These are phyloP conservation scores for Hirundichthys speculiger DNA, from an alignment of 2,113 vertebrate genomes.

Conservation along the genomic window DNA sequence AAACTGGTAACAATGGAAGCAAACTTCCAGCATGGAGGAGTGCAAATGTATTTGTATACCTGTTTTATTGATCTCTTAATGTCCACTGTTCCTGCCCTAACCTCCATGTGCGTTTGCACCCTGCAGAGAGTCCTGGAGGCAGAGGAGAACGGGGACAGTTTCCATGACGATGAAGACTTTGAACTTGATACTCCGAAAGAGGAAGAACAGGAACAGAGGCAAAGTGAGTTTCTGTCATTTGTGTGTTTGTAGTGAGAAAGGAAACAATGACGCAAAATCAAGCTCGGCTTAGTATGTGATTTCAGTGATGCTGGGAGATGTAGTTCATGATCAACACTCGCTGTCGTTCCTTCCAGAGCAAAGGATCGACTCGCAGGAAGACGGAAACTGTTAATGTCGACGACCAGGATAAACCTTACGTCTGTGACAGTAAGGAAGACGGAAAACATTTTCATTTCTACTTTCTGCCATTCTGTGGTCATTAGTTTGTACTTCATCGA, in stretches of 20 bases:
- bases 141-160: constrained; percentile 94
- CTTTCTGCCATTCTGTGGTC: neutral
- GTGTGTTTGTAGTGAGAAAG: too few species aligned
- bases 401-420: constrained; percentile 97
- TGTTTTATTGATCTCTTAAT: neutral
- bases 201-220: constrained; percentile 94
- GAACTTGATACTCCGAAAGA: constrained; percentile 95
- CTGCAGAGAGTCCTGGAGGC: constrained; percentile 93
- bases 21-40: too few species aligned
- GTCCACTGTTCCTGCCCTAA: neutral
- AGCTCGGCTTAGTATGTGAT: too few species aligned
- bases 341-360: constrained; percentile 81
- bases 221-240: constrained; percentile 82
- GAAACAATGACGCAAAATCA: too few species aligned
- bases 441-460: neutral
- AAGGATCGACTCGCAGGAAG: constrained; percentile 90
- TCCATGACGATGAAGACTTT: constrained; percentile 94
- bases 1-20: too few species aligned
- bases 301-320: too few species aligned
- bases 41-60: neutral
- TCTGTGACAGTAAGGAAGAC: constrained; percentile 94
- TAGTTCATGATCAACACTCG: neutral
- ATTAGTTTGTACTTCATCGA: too few species aligned
- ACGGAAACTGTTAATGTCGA: constrained; percentile 88
- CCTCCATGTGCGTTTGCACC: neutral